These are phyloP conservation scores for Alcedo atthis DNA, from an alignment of 2,797 vertebrate species.

Conservation along the genomic window DNA sequence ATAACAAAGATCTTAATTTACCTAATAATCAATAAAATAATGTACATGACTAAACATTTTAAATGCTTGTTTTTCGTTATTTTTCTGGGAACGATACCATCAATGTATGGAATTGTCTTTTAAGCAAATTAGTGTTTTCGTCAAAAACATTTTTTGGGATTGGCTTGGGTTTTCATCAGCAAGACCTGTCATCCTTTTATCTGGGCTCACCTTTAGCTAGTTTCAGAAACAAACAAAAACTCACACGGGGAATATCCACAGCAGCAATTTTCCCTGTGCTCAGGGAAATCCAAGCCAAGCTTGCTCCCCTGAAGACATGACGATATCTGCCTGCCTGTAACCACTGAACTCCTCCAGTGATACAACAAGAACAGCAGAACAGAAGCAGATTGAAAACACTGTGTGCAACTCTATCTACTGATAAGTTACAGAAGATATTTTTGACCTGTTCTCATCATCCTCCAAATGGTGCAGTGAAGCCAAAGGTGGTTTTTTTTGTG, in stretches of 20 bases:
- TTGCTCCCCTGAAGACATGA: background rate
- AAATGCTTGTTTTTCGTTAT: background rate
- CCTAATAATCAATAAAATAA: background rate
- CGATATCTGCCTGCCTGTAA: background rate
- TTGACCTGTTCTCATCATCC: background rate
- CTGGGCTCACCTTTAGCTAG: background rate
- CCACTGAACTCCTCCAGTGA: background rate
- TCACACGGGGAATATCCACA: fast-evolving
- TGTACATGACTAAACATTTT: background rate
- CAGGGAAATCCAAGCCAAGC: background rate
- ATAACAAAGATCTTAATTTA: background rate
- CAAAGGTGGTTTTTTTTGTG: background rate
- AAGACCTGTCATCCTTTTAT: background rate
- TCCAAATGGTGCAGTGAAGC: background rate
- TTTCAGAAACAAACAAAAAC: background rate
- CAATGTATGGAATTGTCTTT: background rate
- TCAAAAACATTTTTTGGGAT: background rate
- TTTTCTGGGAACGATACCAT: background rate
- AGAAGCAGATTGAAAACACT: background rate
- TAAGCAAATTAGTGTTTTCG: background rate
- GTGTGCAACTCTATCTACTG: background rate
- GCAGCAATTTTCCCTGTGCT: background rate
- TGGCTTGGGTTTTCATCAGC: background rate
- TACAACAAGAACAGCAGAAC: background rate
- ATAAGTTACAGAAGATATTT: background rate